Percentiles rank a stretch among this genome's conserved stretches.
These are phyloP conservation scores for Dasyurus viverrinus DNA, from an alignment of 2,113 vertebrate species.

Conservation along the genomic window DNA sequence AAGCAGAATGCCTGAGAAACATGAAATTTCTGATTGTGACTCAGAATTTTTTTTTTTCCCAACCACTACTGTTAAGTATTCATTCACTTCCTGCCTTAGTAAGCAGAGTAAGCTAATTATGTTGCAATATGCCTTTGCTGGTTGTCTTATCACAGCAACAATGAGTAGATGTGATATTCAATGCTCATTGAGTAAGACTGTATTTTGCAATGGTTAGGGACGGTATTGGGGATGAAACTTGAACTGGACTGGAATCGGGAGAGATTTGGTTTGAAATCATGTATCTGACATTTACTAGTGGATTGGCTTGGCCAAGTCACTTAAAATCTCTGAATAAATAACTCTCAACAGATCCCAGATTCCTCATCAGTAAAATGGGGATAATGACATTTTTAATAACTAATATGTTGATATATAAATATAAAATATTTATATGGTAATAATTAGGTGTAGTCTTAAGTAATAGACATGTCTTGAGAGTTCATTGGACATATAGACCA, in stretches of 20 bases:
- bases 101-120: neutral
- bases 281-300: neutral
- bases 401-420: neutral
- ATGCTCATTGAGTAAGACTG: neutral
- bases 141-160: neutral
- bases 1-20: neutral
- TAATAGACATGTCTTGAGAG: neutral
- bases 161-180: neutral
- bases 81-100: neutral
- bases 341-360: neutral
- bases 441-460: neutral
- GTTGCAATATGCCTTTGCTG: neutral
- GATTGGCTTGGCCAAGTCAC: neutral
- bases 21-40: neutral
- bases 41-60: neutral
- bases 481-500: neutral
- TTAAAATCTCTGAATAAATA: neutral
- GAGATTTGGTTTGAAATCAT: neutral
- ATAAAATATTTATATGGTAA: neutral
- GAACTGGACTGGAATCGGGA: neutral
- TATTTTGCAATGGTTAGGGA: neutral
- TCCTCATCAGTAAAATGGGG: neutral
- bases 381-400: neutral
- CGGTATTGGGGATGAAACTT: neutral
- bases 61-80: neutral